Conservation (phyloP, 2,888 invertebrate species). For the Ornithoptera priamus region DNA sequence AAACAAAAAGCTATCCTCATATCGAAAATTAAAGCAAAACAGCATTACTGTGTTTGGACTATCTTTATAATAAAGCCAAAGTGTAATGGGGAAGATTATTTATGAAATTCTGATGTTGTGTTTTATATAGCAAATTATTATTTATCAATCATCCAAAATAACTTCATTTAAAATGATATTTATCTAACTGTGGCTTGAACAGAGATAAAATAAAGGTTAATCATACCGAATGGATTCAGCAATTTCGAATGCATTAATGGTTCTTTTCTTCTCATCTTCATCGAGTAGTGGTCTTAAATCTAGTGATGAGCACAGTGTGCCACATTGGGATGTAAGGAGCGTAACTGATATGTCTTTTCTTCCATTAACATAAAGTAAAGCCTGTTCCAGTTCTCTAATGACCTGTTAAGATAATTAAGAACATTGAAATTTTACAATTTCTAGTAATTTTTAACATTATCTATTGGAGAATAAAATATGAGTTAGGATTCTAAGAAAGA, state of each 20-base stretch:
- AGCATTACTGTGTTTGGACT: too few species aligned
- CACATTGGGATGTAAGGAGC: conserved; percentile 86
- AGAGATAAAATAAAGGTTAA: neutral
- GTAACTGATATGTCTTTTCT: conserved; percentile 81
- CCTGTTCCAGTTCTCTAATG: conserved; percentile 86
- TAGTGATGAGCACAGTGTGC: conserved; percentile 89
- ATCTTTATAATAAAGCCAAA: too few species aligned
- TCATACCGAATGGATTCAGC: conserved; percentile 87
- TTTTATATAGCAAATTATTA: too few species aligned
- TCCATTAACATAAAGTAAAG: conserved; percentile 73
- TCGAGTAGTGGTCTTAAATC: conserved; percentile 86
- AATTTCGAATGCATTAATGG: conserved; percentile 83
- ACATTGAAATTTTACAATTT: conserved; percentile 1
- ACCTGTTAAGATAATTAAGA: conserved; percentile 74
- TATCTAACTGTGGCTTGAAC: neutral
- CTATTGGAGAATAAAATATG: neutral
- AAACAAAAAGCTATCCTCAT: too few species aligned
- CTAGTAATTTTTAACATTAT: neutral
- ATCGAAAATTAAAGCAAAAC: too few species aligned
- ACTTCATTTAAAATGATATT: too few species aligned
- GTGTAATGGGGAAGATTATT: too few species aligned
- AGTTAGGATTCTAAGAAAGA: neutral
- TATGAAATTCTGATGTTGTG: too few species aligned
- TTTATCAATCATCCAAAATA: conserved; percentile 24
- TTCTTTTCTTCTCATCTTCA: conserved; percentile 80